These are phyloP conservation scores for Cichladusa arquata DNA, from an alignment of 2,113 vertebrate species.

Conservation along the genomic window DNA sequence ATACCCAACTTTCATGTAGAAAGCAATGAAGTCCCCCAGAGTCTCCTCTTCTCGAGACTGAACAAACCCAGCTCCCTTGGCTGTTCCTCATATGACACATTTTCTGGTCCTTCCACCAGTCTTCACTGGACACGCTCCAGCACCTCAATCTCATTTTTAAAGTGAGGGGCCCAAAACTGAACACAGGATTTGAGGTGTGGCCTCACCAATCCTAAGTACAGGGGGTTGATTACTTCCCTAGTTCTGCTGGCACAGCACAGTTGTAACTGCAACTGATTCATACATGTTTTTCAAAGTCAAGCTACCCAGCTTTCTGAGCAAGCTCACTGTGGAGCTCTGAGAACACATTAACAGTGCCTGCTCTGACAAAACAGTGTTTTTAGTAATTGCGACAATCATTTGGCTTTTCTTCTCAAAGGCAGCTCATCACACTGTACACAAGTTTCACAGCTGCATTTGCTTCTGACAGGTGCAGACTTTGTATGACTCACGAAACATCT, in stretches of 20 bases:
- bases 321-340: neutral
- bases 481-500: neutral
- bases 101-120: neutral
- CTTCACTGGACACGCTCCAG: neutral
- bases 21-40: neutral
- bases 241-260: neutral
- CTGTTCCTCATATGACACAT: neutral
- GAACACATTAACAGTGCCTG: neutral
- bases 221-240: neutral
- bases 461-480: neutral
- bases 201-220: neutral
- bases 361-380: neutral
- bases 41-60: neutral
- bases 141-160: neutral
- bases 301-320: neutral
- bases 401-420: neutral
- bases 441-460: neutral
- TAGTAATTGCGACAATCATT: accelerated
- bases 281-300: neutral
- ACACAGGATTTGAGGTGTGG: neutral
- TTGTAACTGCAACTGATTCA: neutral
- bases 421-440: neutral
- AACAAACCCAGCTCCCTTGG: neutral
- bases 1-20: neutral
- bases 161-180: neutral